A percentile compares a stretch with the other conserved stretches of the same genome.
Conservation (phyloP, 2,797 vertebrate species). For the Clarias platycephalus region DNA sequence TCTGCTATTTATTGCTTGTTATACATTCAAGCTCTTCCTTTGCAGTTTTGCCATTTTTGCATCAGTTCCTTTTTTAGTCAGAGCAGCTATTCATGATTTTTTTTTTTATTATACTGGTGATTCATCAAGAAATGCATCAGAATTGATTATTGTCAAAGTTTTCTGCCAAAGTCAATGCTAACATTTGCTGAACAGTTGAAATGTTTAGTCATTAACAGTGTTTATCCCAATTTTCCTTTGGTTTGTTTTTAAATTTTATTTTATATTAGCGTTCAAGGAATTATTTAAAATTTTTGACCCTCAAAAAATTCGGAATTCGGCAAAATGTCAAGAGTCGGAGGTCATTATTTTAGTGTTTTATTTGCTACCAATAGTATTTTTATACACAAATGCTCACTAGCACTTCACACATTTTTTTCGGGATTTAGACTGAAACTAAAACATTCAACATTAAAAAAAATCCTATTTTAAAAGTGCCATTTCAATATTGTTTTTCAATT, state of each 20-base stretch:
- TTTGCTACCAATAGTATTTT: background rate
- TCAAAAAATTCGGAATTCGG: background rate
- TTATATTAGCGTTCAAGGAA: background rate
- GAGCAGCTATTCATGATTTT: background rate
- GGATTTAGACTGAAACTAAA: background rate
- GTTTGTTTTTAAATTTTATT: background rate
- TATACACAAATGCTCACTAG: background rate
- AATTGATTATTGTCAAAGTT: background rate
- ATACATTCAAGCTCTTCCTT: too few relatives aligned
- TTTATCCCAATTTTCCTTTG: background rate
- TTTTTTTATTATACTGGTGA: background rate
- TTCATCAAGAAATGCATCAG: background rate
- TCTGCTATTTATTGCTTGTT: background rate
- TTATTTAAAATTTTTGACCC: background rate
- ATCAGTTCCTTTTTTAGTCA: background rate
- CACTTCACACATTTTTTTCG: background rate
- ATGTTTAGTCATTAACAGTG: background rate
- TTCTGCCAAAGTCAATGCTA: background rate
- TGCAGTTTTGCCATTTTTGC: background rate
- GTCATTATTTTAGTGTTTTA: background rate
- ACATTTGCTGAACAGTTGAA: background rate
- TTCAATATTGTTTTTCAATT: background rate
- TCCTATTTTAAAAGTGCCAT: background rate
- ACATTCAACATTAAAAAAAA: background rate
- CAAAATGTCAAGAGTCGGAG: background rate